A percentile compares a stretch with the other conserved stretches of the same genome.
Conservation (phyloP, 2,113 vertebrate species). For the Cyprinodon tularosa region DNA sequence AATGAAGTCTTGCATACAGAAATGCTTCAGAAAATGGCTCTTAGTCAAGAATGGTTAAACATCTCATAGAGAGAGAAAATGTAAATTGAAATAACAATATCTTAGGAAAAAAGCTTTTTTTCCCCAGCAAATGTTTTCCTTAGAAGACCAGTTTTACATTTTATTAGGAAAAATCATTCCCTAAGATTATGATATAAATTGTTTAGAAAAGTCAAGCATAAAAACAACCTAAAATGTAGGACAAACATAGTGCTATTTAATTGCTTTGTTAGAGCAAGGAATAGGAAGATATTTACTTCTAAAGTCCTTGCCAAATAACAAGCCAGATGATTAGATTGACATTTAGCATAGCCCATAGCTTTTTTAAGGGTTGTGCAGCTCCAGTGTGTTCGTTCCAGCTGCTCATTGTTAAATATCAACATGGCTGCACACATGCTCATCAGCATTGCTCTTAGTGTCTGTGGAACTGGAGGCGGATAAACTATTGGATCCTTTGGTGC, state of each 20-base stretch:
- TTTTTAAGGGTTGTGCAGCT: constrained; percentile 34
- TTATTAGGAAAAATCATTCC: too few species aligned
- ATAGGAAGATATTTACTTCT: constrained; percentile 72
- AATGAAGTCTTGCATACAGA: too few species aligned
- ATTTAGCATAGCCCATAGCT: constrained; percentile 68
- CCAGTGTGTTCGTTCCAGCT: constrained; percentile 37
- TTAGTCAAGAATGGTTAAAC: too few species aligned
- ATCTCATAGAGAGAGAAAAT: too few species aligned
- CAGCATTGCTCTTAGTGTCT: constrained; percentile 43
- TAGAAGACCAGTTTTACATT: too few species aligned
- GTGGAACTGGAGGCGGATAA: constrained; percentile 44
- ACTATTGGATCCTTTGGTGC: constrained; percentile 23
- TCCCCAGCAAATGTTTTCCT: too few species aligned
- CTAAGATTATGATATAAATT: too few species aligned
- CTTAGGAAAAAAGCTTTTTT: too few species aligned
- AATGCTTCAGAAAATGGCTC: too few species aligned
- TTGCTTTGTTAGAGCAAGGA: constrained; percentile 13
- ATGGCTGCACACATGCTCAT: constrained; percentile 68
- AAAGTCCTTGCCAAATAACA: constrained; percentile 47
- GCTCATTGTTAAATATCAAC: constrained; percentile 83
- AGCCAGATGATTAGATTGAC: constrained; percentile 79
- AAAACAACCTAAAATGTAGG: not conserved
- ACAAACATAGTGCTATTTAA: constrained; percentile 12
- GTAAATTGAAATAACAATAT: too few species aligned
- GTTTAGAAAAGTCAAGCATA: too few species aligned